Base-by-base conservation (phyloP, 2,113 vertebrate species). In the Rhabdomys dilectus region DNA sequence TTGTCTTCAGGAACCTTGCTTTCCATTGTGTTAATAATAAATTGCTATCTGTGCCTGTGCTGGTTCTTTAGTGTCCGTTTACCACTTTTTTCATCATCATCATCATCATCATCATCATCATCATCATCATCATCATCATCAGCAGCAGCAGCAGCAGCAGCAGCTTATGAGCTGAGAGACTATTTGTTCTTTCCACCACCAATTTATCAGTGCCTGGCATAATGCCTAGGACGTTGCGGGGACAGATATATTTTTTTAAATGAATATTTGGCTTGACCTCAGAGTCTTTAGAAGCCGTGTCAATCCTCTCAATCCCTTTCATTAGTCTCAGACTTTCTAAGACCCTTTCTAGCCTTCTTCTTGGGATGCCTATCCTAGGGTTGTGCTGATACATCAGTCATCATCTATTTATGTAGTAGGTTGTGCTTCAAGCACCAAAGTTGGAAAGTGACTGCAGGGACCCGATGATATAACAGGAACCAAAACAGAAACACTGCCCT, bases 341-440 rank as follows among this genome's bases (percentile, higher is more conserved):
- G 76, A 73, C 36, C 21, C 76, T 75, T 88, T 88, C 53, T 88
- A 48, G 76, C 48, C 31, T n/a, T 88, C 53, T 94, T 88, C 86
- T 96, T 95, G 64, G 91, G 73, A 81, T 80, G 92, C 36, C 78
- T 87, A 12, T 91, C 89, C 48, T 64, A 64, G 48, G 89, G 66
- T 93, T 89, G 64, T 62, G 89, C 88, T 97, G 92, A 73, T 80
- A 39, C 1, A 93, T 34, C n/a, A 91, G 95, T 97, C 97, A 97
- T 94, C 94, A 89, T 96, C 96, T 97, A 97, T 97, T 97, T 97
- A 88, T 96, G 96, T 97, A 90, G 81, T 89, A 96, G 88, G 39
- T 56, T 96, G 89, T 87, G 73, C 82, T 93, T 94, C 86, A 94
- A 89, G 72, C 86, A 81, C 97, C 96, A 96, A 96, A 98, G 88